Base-by-base conservation (phyloP, 1,140 invertebrate species). In the Apocrypta bakeri region DNA sequence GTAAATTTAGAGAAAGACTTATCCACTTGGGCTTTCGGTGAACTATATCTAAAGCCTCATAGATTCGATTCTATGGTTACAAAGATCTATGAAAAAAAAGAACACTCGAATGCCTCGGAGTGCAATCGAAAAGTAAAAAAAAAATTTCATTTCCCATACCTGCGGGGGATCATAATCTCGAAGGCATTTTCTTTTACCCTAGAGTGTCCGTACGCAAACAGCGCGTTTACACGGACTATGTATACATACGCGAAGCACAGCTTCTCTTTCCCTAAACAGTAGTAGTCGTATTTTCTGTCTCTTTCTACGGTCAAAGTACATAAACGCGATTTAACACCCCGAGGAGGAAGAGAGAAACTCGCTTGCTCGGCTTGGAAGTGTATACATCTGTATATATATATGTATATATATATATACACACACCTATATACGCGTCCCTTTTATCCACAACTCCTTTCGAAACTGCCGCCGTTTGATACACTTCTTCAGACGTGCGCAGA, bases 251-350 rank as follows among this genome's bases (percentile, higher is more conserved):
- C 1, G 21, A 24, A 7, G 27, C 63, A 8, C 27, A 11, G 25
- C 63, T 66, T 8, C 27, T 66, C 27, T 66, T 1, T 64, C 63
- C 25, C 25, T 64, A 61, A 61, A 14, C 56, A 21, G 56, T 12
- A 21, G 56, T 37, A 37, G 33, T 37, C 33, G 56, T 61, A 61
- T 61, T 2, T 2, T 77, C 33, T 77, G 31, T 66, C 75, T 33
- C 33, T n/a, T 48, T 66, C 73, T 75, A 21, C 14, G 48, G 48
- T 56, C 63, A 24, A 33, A 27, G 33, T 42, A 64, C 75, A 78
- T 42, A 78, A 78, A 78, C n/a, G 75, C 75, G 56, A 78, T 78
- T 78, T 68, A 78, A 78, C 75, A 68, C 63, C 75, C 63, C 33
- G 31, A 66, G 75, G 66, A 56, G 21, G 40, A 21, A 14, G 66